These are phyloP conservation scores for Sphenodon punctatus DNA, from an alignment of 2,797 vertebrate genomes.

Conservation along the genomic window DNA sequence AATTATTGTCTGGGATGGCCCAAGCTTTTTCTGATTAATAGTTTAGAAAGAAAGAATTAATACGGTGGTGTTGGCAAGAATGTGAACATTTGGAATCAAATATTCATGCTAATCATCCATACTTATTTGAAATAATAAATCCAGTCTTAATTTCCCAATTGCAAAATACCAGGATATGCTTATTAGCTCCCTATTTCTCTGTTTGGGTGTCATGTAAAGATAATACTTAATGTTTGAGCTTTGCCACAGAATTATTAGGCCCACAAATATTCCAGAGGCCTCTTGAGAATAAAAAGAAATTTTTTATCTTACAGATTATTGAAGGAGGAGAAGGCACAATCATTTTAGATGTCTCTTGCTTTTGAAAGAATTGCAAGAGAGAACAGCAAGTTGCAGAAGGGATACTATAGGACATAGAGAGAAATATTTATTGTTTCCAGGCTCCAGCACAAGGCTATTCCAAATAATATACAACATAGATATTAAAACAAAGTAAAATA, in stretches of 20 bases:
- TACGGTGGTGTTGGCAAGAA: slow-evolving; percentile 18
- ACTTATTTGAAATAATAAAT: slow-evolving; percentile 74
- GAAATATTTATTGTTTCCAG: too few species aligned
- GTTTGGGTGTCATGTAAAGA: slow-evolving; percentile 39
- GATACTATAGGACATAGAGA: too few species aligned
- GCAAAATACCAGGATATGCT: slow-evolving; percentile 12
- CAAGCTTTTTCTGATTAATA: background rate
- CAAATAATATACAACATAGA: too few species aligned
- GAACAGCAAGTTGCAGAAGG: background rate
- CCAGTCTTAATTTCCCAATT: slow-evolving; percentile 55
- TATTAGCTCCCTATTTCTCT: slow-evolving; percentile 45
- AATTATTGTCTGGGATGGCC: fast-evolving
- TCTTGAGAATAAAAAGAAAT: slow-evolving; percentile 36
- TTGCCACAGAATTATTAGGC: slow-evolving; percentile 59
- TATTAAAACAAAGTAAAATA: too few species aligned
- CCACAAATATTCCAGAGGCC: slow-evolving; percentile 53
- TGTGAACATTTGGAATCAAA: slow-evolving; percentile 65
- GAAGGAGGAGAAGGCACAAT: slow-evolving; percentile 31
- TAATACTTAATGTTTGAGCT: slow-evolving; percentile 59
- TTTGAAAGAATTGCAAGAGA: background rate
- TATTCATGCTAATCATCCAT: slow-evolving; percentile 67
- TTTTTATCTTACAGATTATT: slow-evolving; percentile 38
- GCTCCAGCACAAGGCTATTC: too few species aligned
- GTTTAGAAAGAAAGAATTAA: background rate
- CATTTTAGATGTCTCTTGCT: background rate